Percentiles rank a stretch among this genome's conserved stretches.
phyloP scores from a whole-genome alignment of 2,113 vertebrate genomes.

The Corythoichthys intestinalis region DNA sequence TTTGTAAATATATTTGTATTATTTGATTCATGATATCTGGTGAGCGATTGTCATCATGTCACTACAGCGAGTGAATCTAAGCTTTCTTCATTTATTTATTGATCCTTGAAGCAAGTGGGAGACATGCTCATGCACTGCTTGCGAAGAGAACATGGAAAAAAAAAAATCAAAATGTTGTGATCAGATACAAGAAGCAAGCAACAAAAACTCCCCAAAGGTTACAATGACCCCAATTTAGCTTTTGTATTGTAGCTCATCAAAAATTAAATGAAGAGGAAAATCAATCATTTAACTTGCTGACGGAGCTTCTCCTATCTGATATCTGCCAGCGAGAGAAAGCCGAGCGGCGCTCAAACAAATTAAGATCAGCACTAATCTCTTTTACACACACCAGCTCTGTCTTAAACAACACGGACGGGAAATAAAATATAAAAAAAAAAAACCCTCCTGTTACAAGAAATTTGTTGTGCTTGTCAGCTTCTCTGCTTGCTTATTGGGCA shows the following conservation, averaged over 20 bases:
- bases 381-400: conserved; percentile 1
- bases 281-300: conserved; percentile 24
- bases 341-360: conserved; percentile 26
- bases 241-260: conserved; percentile 21
- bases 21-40: neutral
- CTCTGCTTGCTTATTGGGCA: neutral
- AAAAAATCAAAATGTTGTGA: conserved; percentile 5
- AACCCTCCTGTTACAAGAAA: neutral
- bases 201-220: conserved; percentile 8
- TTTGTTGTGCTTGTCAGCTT: conserved; percentile 7
- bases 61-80: conserved; percentile 31
- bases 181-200: neutral
- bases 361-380: conserved; percentile 23
- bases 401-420: neutral
- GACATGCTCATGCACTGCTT: neutral
- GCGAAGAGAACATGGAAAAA: neutral
- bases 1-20: too few relatives aligned
- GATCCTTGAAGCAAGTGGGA: conserved; percentile 24
- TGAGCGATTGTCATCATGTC: neutral
- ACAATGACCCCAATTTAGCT: conserved; percentile 31
- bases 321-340: conserved; percentile 23
- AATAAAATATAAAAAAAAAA: neutral
- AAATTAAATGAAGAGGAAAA: conserved; percentile 21
- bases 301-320: conserved; percentile 18
- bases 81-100: conserved; percentile 40